A percentile compares a stretch with the other conserved stretches of the same genome.
phyloP scores from a whole-genome alignment of 2,797 vertebrate genomes.

The Pipistrellus pygmaeus region DNA sequence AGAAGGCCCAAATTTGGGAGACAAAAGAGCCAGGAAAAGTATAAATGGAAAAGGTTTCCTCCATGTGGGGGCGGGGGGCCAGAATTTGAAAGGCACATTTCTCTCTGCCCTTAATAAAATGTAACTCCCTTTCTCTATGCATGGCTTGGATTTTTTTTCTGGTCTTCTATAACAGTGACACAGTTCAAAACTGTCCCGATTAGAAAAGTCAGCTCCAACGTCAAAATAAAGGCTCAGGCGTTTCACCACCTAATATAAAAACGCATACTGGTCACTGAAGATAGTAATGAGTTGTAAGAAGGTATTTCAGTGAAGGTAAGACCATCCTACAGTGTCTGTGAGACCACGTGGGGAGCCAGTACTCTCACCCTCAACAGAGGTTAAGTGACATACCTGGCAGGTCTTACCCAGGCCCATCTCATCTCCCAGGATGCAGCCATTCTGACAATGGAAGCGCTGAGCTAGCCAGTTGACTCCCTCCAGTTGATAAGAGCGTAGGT shows the following conservation, averaged over 20 bases:
- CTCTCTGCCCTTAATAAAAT: no score
- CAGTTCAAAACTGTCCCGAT: neutral
- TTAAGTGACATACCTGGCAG: conserved; percentile 91
- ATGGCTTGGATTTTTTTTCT: no score
- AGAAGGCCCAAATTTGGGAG: no score
- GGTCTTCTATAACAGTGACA: neutral
- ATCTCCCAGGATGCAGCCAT: conserved; percentile 95
- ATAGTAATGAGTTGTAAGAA: neutral
- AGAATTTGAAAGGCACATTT: no score
- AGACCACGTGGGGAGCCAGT: neutral
- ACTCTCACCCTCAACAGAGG: neutral
- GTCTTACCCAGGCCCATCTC: conserved; percentile 99
- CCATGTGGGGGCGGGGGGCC: no score
- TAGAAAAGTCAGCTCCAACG: neutral
- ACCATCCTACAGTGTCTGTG: neutral
- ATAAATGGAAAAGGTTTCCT: no score
- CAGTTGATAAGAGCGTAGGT: conserved; percentile 92
- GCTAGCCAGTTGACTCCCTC: conserved; percentile 94
- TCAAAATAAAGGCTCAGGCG: neutral
- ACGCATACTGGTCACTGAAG: neutral
- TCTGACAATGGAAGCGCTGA: conserved; percentile 88
- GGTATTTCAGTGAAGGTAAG: neutral
- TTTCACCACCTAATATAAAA: neutral
- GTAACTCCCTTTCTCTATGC: no score
- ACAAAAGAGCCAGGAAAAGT: no score